Base-by-base conservation (phyloP, 2,797 vertebrate species). In the Oreochromis mossambicus region DNA sequence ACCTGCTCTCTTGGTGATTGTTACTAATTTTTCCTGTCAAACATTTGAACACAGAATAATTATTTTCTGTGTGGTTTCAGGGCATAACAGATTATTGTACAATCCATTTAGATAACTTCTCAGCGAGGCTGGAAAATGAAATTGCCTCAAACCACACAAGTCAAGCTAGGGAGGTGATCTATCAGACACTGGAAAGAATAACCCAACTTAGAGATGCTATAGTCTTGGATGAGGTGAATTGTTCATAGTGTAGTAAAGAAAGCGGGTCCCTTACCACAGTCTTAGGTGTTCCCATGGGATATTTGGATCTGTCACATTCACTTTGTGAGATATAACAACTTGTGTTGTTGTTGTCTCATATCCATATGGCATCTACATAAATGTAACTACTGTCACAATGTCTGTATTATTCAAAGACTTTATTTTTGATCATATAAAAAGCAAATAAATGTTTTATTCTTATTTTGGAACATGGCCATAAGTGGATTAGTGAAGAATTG, bases 11-110 rank as follows among this genome's bases (percentile, higher is more conserved):
- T 95, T 88, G 92, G 93, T 95, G 97, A 96, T 94, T 96, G 94
- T 96, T 96, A 95, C 97, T 97, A 97, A 97, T 98, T 97, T 98
- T 98, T 98, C 92, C 96, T 97, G 97, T 96, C 97, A 96, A 97
- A 97, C 97, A 97, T 97, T 95, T 97, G 97, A 97, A 96, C 94
- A 94, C 93, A 96, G 96, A 96, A 96, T 97, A 96, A 97, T 96
- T 96, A 96, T 96, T 96, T 92, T 93, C 94, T 41, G 85, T 95
- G 93, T 97, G 96, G 96, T 97, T 97, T 93, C 94, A 90, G 96
- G 96, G 96, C 96, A 96, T 88, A 87, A 82, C 94, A 85, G 95
- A 96, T 96, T 96, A 97, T 97, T 96, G 95, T 96, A 96, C 96
- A 96, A 97, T 97, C 96, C 95, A 96, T 97, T 97, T 96, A 96